Base-by-base conservation (phyloP, 2,113 vertebrate species). In the Cavia porcellus region DNA sequence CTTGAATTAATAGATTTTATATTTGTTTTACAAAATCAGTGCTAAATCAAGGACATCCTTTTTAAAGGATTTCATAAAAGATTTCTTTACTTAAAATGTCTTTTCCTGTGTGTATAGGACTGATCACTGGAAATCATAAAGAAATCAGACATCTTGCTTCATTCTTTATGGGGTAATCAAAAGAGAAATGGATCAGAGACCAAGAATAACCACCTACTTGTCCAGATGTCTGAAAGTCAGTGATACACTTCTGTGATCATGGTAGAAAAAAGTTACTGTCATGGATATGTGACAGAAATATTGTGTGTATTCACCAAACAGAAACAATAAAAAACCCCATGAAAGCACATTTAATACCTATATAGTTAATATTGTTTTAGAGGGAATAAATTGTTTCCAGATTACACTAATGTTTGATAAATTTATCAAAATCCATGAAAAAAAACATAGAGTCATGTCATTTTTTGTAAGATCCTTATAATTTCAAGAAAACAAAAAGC, bases 321-420 rank as follows among this genome's bases (percentile, higher is more conserved):
- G 25, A 95, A 90, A 47, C 88, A 80, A 79, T 25, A 64, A 66
- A 80, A 80, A 80, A 38, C 14, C 66, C 4, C 38, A 66, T 42
- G 55, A 61, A 91, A 25, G 62, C 20, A 64, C 0, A 50, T 88
- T 75, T 64, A 59, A 70, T 72, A 45, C 2, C 5, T n/a, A 6
- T 47, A 90, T 61, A 68, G 50, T 80, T 87, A 92, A 28, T 85
- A 89, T 86, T 89, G 47, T 80, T 57, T 52, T 90, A 83, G 70
- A 86, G 42, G 5, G 1, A 86, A 64, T 86, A 72, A 70, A 81
- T 47, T 72, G 1, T 32, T 84, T 86, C 14, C 14, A 92, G 9
- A 89, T 6, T 2, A 89, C 19, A 79, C 14, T 55, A 89, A 11
- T 42, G 70, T 79, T 42, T 89, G 32, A 45, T 47, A 85, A 35